Evolutionary conservation across 2,797 vertebrate species (phyloP).

Genomic region (Epinephelus malabaricus): DNA sequence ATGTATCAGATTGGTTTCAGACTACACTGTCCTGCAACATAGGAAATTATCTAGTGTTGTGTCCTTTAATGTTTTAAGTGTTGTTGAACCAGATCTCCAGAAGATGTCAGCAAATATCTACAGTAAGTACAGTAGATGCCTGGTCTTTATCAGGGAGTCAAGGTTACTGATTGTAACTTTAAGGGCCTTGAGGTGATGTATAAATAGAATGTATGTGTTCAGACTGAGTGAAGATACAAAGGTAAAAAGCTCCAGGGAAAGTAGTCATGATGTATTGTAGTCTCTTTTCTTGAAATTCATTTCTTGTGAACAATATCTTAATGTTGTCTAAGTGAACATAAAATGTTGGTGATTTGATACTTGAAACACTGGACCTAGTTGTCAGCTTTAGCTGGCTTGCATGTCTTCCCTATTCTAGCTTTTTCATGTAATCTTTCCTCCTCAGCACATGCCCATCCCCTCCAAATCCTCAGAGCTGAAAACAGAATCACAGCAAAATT

Average conservation of each 20-base stretch:
- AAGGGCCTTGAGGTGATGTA: neutral
- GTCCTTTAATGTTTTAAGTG: slow-evolving; percentile 10
- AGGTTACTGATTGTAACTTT: neutral
- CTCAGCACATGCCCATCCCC: neutral
- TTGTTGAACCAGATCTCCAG: slow-evolving; percentile 64
- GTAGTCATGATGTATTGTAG: neutral
- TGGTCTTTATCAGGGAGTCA: slow-evolving; percentile 13
- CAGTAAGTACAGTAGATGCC: neutral
- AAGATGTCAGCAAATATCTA: slow-evolving; percentile 77
- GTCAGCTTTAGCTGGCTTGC: neutral
- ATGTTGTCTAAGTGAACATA: neutral
- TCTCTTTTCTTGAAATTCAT: neutral
- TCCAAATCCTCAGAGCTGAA: slow-evolving; percentile 23
- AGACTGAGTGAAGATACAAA: slow-evolving; percentile 3
- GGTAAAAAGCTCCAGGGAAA: neutral
- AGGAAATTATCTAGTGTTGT: neutral
- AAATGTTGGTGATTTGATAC: slow-evolving; percentile 3
- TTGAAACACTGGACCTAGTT: neutral
- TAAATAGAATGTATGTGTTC: neutral
- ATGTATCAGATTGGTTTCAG: neutral
- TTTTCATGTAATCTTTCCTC: slow-evolving; percentile 9
- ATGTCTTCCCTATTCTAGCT: neutral
- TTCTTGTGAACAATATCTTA: neutral
- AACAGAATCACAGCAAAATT: slow-evolving; percentile 48
- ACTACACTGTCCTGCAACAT: neutral